Percentiles rank a stretch among this genome's conserved stretches.
These are phyloP conservation scores for Poeciliopsis turneri DNA, from an alignment of 2,797 vertebrate genomes.

Conservation along the genomic window DNA sequence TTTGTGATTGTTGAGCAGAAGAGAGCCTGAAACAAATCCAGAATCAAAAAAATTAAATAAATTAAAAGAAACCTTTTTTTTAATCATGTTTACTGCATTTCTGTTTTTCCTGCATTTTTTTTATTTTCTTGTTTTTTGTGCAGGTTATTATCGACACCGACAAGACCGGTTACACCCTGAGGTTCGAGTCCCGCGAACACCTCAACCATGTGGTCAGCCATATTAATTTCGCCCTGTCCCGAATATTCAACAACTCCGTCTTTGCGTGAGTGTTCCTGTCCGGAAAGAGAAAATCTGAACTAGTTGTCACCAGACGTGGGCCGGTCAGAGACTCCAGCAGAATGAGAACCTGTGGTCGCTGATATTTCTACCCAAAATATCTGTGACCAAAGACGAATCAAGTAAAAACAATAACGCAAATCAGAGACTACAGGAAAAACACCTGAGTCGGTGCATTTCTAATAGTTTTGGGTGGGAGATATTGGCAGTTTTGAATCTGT, in stretches of 20 bases:
- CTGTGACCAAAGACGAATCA: too few relatives aligned
- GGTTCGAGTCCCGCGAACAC: constrained; percentile 82
- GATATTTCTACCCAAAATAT: too few relatives aligned
- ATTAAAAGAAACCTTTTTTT: not conserved
- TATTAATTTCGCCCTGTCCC: constrained; percentile 85
- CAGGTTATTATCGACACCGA: constrained; percentile 88
- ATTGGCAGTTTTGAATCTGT: not conserved
- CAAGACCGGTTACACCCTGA: constrained; percentile 82
- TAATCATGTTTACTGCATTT: not conserved
- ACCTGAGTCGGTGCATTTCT: too few relatives aligned
- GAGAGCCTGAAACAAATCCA: not conserved
- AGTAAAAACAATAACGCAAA: too few relatives aligned
- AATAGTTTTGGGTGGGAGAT: not conserved
- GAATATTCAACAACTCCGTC: constrained; percentile 87
- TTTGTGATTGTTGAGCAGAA: not conserved
- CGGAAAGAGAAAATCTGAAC: not conserved
- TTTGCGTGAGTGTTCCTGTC: constrained; percentile 76
- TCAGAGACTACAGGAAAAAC: too few relatives aligned
- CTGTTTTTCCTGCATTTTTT: constrained; percentile 40
- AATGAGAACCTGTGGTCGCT: not conserved
- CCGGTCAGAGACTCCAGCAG: not conserved
- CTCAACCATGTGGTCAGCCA: constrained; percentile 86
- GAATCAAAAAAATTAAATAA: not conserved
- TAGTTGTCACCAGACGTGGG: not conserved
- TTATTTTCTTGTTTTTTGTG: not conserved